Evolutionary conservation across 92 coral and sea anemone species (phyloP), one percentile per base, ranked within the genome.

Genomic region (Phenganax stokvisi): DNA sequence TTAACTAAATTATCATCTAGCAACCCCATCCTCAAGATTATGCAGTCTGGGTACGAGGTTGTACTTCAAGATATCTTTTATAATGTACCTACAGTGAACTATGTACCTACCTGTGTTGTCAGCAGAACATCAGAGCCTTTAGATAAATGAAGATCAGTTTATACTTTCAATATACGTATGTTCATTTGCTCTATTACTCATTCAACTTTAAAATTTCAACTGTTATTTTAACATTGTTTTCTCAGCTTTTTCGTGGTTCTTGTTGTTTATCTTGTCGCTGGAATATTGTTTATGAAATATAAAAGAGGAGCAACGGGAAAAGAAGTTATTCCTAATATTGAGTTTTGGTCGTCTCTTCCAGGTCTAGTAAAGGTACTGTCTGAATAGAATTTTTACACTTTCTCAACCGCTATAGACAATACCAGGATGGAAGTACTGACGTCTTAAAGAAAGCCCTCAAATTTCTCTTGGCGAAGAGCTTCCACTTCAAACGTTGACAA

Each of bases 271-370:
- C 71, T 92, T 54, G 89, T 90, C 56, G 90, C 87, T 61, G 97
- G 97, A 51, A 58, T 87, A 56, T 59, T 88, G 47, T 86, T 84
- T 65, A 89, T 82, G 79, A 90, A 88, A 66, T 88, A 74, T 76
- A 79, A 79, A 27, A 87, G 80, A 73, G 97, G 97, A 56, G 93
- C 97, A 6, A 74, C 88, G 16, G 97, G 97, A 10, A 89, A 63
- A 61, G 93, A 92, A 69, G 72, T 92, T 54, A 57, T 90, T 31
- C 97, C 97, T 1, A 90, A 92, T 63, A 71, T 85, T 56, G 75
- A 88, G 10, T 92, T 92, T 56, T 92, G 97, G 97, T 71, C 74
- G 4, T 86, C 89, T 64, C 77, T 92, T 56, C 89, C 93, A n/a
- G 72, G 69, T 6, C 87, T 92, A 8, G 82, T 90, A 10, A 86